Conservation (phyloP, 2,113 vertebrate species). For the Mus pahari region DNA sequence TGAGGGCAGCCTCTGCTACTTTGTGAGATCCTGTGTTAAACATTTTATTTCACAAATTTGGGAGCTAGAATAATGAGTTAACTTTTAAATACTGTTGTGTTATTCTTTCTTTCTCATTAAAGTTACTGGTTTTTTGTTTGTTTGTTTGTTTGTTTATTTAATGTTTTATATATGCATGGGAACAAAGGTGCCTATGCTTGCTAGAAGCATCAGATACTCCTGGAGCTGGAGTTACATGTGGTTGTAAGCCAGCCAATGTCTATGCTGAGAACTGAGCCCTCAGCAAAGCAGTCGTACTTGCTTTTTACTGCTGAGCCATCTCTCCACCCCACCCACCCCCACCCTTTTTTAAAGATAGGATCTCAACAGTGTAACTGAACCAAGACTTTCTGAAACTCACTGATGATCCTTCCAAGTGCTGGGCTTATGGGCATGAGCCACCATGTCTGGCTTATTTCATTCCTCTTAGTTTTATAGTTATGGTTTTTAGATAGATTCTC, state of each 20-base stretch:
- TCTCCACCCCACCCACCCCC: not conserved
- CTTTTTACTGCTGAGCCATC: not conserved
- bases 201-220: not conserved
- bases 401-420: no score
- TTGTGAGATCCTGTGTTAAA: no score
- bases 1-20: no score
- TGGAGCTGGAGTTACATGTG: not conserved
- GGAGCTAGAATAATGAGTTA: no score
- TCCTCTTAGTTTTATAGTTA: not conserved
- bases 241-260: not conserved
- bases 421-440: no score
- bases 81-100: no score
- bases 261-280: not conserved
- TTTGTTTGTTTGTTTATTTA: no score
- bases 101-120: no score
- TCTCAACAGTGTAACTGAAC: not conserved
- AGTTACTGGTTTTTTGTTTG: no score
- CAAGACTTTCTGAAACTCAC: not conserved
- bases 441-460: not conserved
- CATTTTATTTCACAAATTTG: no score
- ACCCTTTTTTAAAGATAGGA: no score
- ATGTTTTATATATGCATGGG: not conserved
- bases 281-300: not conserved
- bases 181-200: not conserved
- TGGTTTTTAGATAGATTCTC: not conserved